These are phyloP conservation scores for Drosophila cyrtoloma DNA, from an alignment of 2,888 invertebrate genomes.

Conservation along the genomic window DNA sequence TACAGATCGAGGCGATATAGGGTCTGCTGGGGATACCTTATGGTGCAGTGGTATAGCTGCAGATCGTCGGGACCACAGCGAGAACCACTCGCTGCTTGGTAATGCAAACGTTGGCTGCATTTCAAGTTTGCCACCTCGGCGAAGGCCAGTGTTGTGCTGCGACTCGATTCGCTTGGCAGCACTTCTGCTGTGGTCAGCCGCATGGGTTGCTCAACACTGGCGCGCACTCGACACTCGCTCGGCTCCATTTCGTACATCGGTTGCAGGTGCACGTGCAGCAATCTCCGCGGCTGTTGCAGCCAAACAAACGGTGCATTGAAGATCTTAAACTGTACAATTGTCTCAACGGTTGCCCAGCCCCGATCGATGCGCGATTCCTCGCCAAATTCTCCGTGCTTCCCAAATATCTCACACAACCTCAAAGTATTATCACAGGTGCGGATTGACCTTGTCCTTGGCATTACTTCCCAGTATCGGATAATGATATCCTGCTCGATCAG, in stretches of 20 bases:
- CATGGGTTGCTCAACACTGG: fast-evolving
- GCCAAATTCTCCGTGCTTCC: constrained; percentile 87
- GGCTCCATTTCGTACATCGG: constrained; percentile 87
- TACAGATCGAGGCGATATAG: constrained; percentile 94
- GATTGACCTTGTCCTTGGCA: constrained; percentile 87
- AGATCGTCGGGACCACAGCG: constrained; percentile 90
- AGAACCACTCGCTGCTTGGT: constrained; percentile 92
- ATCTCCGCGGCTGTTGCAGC: constrained; percentile 88
- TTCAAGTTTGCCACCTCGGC: constrained; percentile 89
- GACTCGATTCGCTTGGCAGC: neutral
- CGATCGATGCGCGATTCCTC: constrained; percentile 87
- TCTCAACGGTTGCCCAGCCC: constrained; percentile 93
- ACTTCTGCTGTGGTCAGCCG: neutral
- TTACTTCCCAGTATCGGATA: constrained; percentile 92
- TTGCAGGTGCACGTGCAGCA: constrained; percentile 90
- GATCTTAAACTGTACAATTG: constrained; percentile 92
- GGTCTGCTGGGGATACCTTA: constrained; percentile 90
- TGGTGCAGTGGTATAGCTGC: constrained; percentile 91
- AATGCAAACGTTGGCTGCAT: constrained; percentile 84
- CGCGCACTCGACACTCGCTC: constrained; percentile 33
- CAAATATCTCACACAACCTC: constrained; percentile 87
- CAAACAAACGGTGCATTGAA: constrained; percentile 91
- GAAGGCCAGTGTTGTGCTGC: constrained; percentile 80
- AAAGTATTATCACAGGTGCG: constrained; percentile 85
- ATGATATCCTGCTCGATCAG: constrained; percentile 85